Evolutionary conservation across 2,888 invertebrate species (phyloP).

Genomic region (Venustoraphidia nigricollis): DNA sequence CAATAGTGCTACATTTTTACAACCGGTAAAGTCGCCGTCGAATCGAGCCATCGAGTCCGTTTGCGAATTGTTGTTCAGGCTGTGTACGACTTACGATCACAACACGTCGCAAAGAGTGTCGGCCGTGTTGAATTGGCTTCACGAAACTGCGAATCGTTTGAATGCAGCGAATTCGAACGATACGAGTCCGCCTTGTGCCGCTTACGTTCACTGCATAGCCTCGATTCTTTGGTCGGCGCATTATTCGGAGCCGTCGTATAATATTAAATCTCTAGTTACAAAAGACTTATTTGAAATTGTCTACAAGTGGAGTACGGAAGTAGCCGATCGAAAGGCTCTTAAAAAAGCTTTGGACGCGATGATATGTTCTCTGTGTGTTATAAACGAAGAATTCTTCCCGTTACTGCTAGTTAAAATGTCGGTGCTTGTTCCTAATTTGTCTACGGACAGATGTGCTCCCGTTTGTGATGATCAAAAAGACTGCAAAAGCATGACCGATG

Average conservation of each 20-base stretch:
- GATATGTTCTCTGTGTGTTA: slow-evolving; percentile 73
- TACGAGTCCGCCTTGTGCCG: slow-evolving; percentile 30
- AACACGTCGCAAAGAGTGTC: slow-evolving; percentile 43
- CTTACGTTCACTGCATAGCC: slow-evolving; percentile 61
- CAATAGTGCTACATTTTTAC: slow-evolving; percentile 27
- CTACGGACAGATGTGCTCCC: slow-evolving; percentile 34
- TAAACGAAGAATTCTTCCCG: slow-evolving; percentile 62
- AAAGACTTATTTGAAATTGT: slow-evolving; percentile 61
- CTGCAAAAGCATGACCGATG: slow-evolving; percentile 49
- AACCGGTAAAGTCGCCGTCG: slow-evolving; percentile 21
- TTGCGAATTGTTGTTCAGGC: slow-evolving; percentile 65
- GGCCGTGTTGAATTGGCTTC: slow-evolving; percentile 61
- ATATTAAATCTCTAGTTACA: slow-evolving; percentile 52
- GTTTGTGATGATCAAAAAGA: slow-evolving; percentile 42
- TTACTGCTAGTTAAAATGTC: slow-evolving; percentile 57
- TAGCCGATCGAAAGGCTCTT: slow-evolving; percentile 52
- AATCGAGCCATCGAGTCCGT: slow-evolving; percentile 39
- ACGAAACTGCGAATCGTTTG: slow-evolving; percentile 36
- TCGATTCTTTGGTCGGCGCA: slow-evolving; percentile 66
- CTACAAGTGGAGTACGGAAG: slow-evolving; percentile 59
- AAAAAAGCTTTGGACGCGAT: slow-evolving; percentile 77
- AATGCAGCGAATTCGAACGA: slow-evolving; percentile 21
- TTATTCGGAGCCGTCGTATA: slow-evolving; percentile 38
- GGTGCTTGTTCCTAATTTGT: slow-evolving; percentile 35
- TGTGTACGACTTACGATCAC: slow-evolving; percentile 47